Base-by-base conservation (phyloP, 2,113 vertebrate species). In the Xenopus borealis region DNA sequence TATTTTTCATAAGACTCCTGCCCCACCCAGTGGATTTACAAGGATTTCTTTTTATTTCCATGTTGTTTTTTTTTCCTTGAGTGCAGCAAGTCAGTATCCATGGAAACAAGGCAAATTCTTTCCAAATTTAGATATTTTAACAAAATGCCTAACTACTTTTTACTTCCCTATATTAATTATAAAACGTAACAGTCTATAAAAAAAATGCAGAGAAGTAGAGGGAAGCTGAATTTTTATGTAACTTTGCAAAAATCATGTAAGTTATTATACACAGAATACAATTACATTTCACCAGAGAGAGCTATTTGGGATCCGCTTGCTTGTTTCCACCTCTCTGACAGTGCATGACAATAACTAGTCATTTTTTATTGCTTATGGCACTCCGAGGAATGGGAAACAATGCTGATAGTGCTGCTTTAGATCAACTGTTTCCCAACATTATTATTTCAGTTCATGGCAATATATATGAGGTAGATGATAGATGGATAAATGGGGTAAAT, bases 11-110 rank as follows among this genome's bases (percentile, higher is more conserved):
- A 75, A 89, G 91, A 82, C 92, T 95, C 87, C 92, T 93, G 90
- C 94, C 91, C 94, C 94, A 96, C 95, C 94, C 93, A 93, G 94
- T 95, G 94, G 94, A 91, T 91, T 92, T 81, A 88, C 80, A 78
- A 81, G 88, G 92, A 86, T 89, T 91, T 85, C 84, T 88, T 81
- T 86, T 86, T 81, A 78, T 74, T 27, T 84, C 66, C 79, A 75
- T 80, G 72, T 47, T 78, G 78, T 82, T 6, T 40, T 40, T 40
- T 81, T 81, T 63, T 80, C 57, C 57, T 69, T 64, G 6, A 8
- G n/a, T 58, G 45, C 83, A 85, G 45, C 58, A 70, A 74, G 58
- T 75, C 78, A 17, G 78, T 85, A 87, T 80, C 79, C 72, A 82
- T 81, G 74, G 81, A 57, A 81, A 85, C 85, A 78, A 66, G 82